Base-by-base conservation (phyloP, 2,888 invertebrate species). In the Crossocerus cetratus region DNA sequence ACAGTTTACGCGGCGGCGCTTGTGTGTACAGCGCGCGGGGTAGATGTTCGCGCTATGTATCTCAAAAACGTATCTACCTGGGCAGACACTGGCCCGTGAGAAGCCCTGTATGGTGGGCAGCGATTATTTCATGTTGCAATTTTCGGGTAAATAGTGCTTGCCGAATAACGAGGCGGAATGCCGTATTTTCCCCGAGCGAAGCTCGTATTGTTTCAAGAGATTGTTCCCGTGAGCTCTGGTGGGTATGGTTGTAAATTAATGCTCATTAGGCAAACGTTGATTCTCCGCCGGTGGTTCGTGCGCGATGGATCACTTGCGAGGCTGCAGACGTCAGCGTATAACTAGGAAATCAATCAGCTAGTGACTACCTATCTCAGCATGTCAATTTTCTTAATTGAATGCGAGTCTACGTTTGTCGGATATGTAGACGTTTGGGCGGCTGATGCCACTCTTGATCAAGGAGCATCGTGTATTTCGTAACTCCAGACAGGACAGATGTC, bases 301-400 rank as follows among this genome's bases (percentile, higher is more conserved):
- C 8, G n/a, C 14, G 58, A 63, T 32, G 3, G 20, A 58, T 54
- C 61, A 54, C 56, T 59, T 16, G n/a, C 45, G 16, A 45, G 57
- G 42, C n/a, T n/a, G n/a, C n/a, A n/a, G 56, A 66, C 53, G 45
- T 66, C 22, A 54, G 56, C 16, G 44, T 73, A 57, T 44, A 43
- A 20, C 20, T 45, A 57, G 60, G 45, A 66, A 73, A 73, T 73
- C 73, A 73, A 75, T 73, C 70, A 60, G 59, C 60, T 23, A 60
- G 63, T 66, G 64, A 73, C 73, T 73, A 64, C 43, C 73, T 54
- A 75, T 43, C 69, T 16, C 44, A 61, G 66, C 65, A 64, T 73
- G 60, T 69, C 75, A 75, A 73, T 75, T 69, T 66, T 67, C 67
- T 70, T 74, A 76, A 74, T 76, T 74, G 74, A 76, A 32, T 32